Percentiles rank a stretch among this genome's conserved stretches.
Conservation (phyloP, 1,140 invertebrate species). For the Zaprionus vittiger region DNA sequence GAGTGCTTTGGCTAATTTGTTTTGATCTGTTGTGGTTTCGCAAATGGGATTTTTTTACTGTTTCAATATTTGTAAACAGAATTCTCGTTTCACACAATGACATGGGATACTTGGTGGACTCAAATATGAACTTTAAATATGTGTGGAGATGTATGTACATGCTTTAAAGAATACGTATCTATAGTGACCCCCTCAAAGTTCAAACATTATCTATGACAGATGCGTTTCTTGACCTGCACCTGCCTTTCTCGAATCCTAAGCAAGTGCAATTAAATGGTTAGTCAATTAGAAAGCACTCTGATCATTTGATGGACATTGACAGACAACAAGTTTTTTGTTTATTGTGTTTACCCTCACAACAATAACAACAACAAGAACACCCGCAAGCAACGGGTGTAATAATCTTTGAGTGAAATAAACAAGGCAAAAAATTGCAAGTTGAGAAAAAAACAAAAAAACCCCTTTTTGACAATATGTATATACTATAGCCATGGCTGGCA, state of each 20-base stretch:
- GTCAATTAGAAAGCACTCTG: slow-evolving; percentile 9
- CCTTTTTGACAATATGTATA: slow-evolving; percentile 4
- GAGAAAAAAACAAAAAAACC: slow-evolving; percentile 3
- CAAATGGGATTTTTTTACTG: not conserved
- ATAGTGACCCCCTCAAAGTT: not conserved
- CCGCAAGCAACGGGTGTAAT: not conserved
- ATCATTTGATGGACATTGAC: slow-evolving; percentile 15
- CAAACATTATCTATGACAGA: not conserved
- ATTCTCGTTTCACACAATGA: slow-evolving; percentile 1
- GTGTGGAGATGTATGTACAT: not conserved
- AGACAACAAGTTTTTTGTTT: slow-evolving; percentile 5
- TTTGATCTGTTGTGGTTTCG: not conserved
- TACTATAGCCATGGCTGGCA: not conserved
- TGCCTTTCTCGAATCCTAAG: not conserved
- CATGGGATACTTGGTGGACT: not conserved
- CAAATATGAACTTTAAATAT: not conserved
- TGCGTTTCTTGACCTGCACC: not conserved
- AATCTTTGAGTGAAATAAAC: slow-evolving; percentile 8
- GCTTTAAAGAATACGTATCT: not conserved
- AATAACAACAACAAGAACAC: slow-evolving; percentile 6
- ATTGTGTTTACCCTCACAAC: not conserved
- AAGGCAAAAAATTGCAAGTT: not conserved
- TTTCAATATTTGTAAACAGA: slow-evolving; percentile 10
- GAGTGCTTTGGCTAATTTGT: not conserved
- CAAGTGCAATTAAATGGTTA: not conserved